A percentile compares a stretch with the other conserved stretches of the same genome.
These are phyloP conservation scores for Nannobrachium achirus DNA, from an alignment of 2,113 vertebrate genomes.

Conservation along the genomic window DNA sequence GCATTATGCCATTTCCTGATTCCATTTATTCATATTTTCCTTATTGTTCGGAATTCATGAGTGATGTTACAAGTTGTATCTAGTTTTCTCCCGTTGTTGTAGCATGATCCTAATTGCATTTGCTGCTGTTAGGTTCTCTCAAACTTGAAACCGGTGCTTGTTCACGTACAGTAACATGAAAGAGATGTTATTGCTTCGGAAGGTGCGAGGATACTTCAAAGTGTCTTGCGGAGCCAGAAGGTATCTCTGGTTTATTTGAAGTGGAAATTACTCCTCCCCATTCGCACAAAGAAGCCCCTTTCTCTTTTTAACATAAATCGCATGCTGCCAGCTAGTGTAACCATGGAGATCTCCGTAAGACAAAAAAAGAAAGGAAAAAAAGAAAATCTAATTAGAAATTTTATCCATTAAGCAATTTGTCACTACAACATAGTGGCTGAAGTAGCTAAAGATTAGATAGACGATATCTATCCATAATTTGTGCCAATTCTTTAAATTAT, in stretches of 20 bases:
- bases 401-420: background rate
- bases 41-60: background rate
- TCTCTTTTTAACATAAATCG: constrained; percentile 40
- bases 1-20: background rate
- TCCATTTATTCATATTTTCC: background rate
- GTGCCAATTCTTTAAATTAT: too few relatives aligned
- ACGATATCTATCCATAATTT: too few relatives aligned
- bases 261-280: constrained; percentile 35
- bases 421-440: too few relatives aligned
- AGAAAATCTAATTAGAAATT: constrained; percentile 33
- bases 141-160: constrained; percentile 42
- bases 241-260: constrained; percentile 49
- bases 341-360: constrained; percentile 10
- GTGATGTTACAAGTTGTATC: background rate
- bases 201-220: constrained; percentile 56
- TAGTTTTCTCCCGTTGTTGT: constrained; percentile 9
- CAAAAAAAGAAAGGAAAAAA: constrained; percentile 33
- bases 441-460: too few relatives aligned
- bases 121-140: constrained; percentile 32
- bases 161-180: constrained; percentile 53
- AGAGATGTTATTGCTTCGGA: constrained; percentile 42
- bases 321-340: constrained; percentile 45
- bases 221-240: constrained; percentile 46
- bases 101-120: constrained; percentile 29
- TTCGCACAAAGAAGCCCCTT: constrained; percentile 35